Conservation (phyloP, 1,140 invertebrate species). For the Zaprionus ghesquierei region DNA sequence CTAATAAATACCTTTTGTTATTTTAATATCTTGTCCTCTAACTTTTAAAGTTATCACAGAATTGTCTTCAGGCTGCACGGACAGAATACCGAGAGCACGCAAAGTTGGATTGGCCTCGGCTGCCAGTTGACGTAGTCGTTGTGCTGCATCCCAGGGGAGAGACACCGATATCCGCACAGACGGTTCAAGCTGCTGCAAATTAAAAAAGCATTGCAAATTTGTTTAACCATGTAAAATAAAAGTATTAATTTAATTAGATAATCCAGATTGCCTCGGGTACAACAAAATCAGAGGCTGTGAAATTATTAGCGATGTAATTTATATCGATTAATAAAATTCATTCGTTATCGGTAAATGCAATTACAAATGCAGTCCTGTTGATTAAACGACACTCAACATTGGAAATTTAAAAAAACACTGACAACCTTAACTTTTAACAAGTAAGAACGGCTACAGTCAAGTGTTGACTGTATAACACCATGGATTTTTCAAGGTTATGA, state of each 20-base stretch:
- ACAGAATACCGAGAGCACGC: slow-evolving; percentile 95
- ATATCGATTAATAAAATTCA: slow-evolving; percentile 16
- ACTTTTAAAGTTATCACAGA: slow-evolving; percentile 96
- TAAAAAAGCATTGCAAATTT: slow-evolving; percentile 18
- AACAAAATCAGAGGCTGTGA: slow-evolving; percentile 26
- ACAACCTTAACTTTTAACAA: no score
- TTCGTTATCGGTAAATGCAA: slow-evolving; percentile 39
- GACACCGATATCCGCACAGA: slow-evolving; percentile 97
- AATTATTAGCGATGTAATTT: slow-evolving; percentile 24
- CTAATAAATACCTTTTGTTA: slow-evolving; percentile 84
- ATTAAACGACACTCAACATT: neutral
- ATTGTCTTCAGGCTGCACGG: slow-evolving; percentile 97
- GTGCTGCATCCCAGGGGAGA: slow-evolving; percentile 96
- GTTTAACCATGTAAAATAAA: slow-evolving; percentile 4
- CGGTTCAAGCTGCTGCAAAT: slow-evolving; percentile 92
- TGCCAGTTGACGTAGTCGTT: slow-evolving; percentile 93
- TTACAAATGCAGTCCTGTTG: slow-evolving; percentile 48
- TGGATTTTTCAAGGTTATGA: no score
- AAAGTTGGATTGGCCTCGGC: slow-evolving; percentile 93
- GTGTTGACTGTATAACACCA: no score
- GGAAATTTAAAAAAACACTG: slow-evolving; percentile 1
- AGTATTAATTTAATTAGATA: neutral
- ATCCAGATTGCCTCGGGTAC: neutral
- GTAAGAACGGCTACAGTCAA: no score
- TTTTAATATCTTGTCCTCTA: slow-evolving; percentile 89